Evolutionary conservation across 2,113 vertebrate genomes (phyloP), one percentile per base, ranked within the genome.

Genomic region (Oncorhynchus keta): DNA sequence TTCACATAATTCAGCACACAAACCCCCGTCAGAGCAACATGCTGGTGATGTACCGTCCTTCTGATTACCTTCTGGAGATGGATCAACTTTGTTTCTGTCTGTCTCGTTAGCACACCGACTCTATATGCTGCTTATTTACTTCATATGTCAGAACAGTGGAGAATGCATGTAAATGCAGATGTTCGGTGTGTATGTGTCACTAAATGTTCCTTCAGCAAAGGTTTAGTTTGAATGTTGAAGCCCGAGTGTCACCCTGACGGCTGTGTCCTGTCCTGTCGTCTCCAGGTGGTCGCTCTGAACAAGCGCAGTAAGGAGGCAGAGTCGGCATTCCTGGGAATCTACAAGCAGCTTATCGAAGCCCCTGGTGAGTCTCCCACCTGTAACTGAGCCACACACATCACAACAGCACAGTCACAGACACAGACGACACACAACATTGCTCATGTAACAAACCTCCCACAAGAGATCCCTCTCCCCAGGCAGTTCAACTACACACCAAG

Each of bases 251-350:
- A 72, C 84, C 84, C 87, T 81, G 83, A 48, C 67, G 13, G 28
- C 12, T 77, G 72, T 83, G 83, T 79, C 74, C 79, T 83, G 75
- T 79, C 75, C 79, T 83, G 76, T 79, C 68, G 89, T 70, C 89
- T 88, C 87, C 94, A 99, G 98, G 97, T 98, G 94, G 95, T 97
- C 90, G 95, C 97, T 84, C 95, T 99, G 91, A 95, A 95, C 91
- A 97, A 97, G 90, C 95, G 98, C 86, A 99, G 96, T 93, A 96
- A 97, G 88, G 98, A 99, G 93, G 97, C 97, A 12, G 97, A 97
- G 92, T 95, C 96, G 24, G 97, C 96, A 32, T 99, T 99, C 93
- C 95, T 98, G 89, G 96, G 95, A 84, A 94, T 98, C 92, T 97
- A 96, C 95, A 97, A 96, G 95, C 97, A 96, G 80, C 95, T 99